These are phyloP conservation scores for Drosophila obscura DNA, from an alignment of 1,140 invertebrate genomes.

Conservation along the genomic window DNA sequence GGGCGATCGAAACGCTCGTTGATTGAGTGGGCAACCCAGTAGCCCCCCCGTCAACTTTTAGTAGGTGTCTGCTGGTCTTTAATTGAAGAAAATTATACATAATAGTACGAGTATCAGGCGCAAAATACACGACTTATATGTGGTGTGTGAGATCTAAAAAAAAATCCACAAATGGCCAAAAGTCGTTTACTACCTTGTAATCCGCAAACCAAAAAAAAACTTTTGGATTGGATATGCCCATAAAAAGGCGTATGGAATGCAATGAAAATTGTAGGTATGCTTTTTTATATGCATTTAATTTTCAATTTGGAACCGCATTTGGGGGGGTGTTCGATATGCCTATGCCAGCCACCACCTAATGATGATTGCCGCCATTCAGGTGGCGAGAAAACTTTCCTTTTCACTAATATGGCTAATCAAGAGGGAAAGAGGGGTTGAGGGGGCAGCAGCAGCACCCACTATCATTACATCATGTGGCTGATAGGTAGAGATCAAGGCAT, in stretches of 20 bases:
- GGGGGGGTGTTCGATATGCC: no score
- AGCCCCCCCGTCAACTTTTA: no score
- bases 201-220: not conserved
- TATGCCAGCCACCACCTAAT: conserved; percentile 10
- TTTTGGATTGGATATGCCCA: conserved; percentile 17
- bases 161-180: conserved; percentile 36
- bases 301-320: conserved; percentile 42
- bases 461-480: conserved; percentile 43
- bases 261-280: conserved; percentile 25
- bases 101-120: not conserved
- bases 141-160: no score
- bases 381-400: conserved; percentile 33
- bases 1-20: not conserved
- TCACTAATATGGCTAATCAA: conserved; percentile 9
- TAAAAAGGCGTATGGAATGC: conserved; percentile 20
- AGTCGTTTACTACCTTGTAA: conserved; percentile 25
- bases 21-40: conserved; percentile 10
- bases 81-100: conserved; percentile 19
- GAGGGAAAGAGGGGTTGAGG: no score
- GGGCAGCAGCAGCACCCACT: conserved; percentile 41
- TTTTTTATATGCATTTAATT: conserved; percentile 44
- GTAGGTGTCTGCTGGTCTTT: conserved; percentile 1
- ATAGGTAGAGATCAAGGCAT: conserved; percentile 9
- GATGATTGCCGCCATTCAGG: conserved; percentile 35
- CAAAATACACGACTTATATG: not conserved